Base-by-base conservation (phyloP, 2,888 invertebrate species). In the Dolichomitus sp. region DNA sequence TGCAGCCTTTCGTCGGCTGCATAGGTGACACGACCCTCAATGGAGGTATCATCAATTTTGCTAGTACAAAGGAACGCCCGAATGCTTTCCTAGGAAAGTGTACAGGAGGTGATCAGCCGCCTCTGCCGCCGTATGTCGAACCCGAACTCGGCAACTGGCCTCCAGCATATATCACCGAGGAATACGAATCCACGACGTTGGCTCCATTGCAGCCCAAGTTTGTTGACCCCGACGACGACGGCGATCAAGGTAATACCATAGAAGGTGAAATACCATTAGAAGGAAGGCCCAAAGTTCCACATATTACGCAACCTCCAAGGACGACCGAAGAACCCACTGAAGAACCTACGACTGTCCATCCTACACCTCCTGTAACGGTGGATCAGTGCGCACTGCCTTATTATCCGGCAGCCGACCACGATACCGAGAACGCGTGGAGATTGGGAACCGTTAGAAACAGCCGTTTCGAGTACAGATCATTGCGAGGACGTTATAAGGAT, bases 11-110 rank as follows among this genome's bases (percentile, higher is more conserved):
- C 92, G 94, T 95, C 33, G 99, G 99, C 1, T 99, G 99, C 93
- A 96, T 99, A 57, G 98, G 98, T 0, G 99, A 99, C 93, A 97
- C 98, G 0, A 98, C 98, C 0, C 94, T 99, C 70, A 98, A 99
- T 91, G 97, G 97, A 1, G 95, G 95, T 78, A 96, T 96, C 68
- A 95, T 97, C 65, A 97, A 98, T 92, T 97, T 98, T 92, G 97
- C 97, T 0, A 95, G 96, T 85, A 95, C 96, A 1, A 95, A 95
- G 0, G 96, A 96, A 84, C 95, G 94, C 84, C 94, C 94, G 42
- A 94, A 95, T 66, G 96, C 95, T 61, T 94, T 95, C 65, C 93
- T 97, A 9, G 96, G 96, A 52, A 95, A 95, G 81, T 96, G 96
- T 89, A 94, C 95, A 0, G 94, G 85, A 87, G 93, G 88, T 85